Evolutionary conservation across 2,888 invertebrate species (phyloP).

Genomic region (Dynastes grantii): DNA sequence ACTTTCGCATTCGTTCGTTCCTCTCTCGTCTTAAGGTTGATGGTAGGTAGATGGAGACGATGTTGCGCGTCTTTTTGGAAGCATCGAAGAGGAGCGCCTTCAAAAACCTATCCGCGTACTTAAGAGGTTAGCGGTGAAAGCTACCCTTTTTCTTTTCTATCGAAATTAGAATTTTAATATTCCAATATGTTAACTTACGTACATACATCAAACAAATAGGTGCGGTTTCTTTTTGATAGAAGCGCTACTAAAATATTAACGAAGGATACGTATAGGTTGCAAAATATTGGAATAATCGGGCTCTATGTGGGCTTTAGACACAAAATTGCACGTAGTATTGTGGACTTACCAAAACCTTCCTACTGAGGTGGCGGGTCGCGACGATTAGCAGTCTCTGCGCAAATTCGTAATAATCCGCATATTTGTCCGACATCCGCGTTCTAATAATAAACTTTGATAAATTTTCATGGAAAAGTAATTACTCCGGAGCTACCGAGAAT

Average conservation of each 20-base stretch:
- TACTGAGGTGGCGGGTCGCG: neutral
- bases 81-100: too few relatives aligned
- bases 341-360: too few relatives aligned
- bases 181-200: neutral
- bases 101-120: neutral
- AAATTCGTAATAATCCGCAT: slow-evolving; percentile 8
- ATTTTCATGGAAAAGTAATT: slow-evolving; percentile 54
- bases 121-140: neutral
- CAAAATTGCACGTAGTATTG: too few relatives aligned
- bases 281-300: too few relatives aligned
- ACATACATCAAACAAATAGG: too few relatives aligned
- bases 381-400: neutral
- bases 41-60: too few relatives aligned
- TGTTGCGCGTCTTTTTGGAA: neutral
- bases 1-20: slow-evolving; percentile 63
- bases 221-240: too few relatives aligned
- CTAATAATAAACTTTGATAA: slow-evolving; percentile 55
- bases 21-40: neutral
- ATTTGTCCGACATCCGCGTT: slow-evolving; percentile 44
- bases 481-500: slow-evolving; percentile 37
- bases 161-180: slow-evolving; percentile 51
- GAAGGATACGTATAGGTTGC: too few relatives aligned
- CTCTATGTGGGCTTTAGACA: too few relatives aligned
- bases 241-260: too few relatives aligned
- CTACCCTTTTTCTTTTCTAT: slow-evolving; percentile 3